Evolutionary conservation across 2,113 vertebrate species (phyloP).

Genomic region (Aegithalos caudatus): DNA sequence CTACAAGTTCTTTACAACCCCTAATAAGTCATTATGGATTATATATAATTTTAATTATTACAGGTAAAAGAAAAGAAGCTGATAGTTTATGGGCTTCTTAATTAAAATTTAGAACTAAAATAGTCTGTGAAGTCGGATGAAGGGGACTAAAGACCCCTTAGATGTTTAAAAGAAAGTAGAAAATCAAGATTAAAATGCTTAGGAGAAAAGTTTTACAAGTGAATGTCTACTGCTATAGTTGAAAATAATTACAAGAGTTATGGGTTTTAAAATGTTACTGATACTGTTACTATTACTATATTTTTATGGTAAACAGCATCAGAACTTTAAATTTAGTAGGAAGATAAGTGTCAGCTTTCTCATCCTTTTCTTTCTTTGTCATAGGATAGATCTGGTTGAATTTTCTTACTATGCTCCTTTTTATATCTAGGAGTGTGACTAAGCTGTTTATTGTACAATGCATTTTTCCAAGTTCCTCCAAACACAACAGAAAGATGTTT

Average conservation of each 20-base stretch:
- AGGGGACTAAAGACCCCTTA: neutral
- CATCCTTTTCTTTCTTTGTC: neutral
- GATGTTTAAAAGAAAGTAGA: neutral
- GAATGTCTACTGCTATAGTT: neutral
- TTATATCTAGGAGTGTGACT: neutral
- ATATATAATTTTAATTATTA: neutral
- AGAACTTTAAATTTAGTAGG: neutral
- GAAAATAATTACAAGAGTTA: neutral
- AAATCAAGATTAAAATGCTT: neutral
- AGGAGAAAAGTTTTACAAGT: neutral
- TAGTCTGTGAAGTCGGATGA: neutral
- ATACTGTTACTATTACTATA: neutral
- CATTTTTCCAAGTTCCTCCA: neutral
- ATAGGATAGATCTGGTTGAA: neutral
- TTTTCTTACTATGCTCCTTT: neutral
- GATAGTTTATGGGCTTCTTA: neutral
- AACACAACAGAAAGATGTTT: neutral
- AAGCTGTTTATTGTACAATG: neutral
- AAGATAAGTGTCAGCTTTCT: neutral
- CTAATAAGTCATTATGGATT: neutral
- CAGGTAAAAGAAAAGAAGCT: neutral
- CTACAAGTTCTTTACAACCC: neutral
- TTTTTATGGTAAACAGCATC: neutral
- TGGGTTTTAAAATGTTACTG: neutral
- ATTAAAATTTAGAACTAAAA: neutral